Conservation (phyloP, 2,888 invertebrate genomes). For the Operophtera brumata region DNA sequence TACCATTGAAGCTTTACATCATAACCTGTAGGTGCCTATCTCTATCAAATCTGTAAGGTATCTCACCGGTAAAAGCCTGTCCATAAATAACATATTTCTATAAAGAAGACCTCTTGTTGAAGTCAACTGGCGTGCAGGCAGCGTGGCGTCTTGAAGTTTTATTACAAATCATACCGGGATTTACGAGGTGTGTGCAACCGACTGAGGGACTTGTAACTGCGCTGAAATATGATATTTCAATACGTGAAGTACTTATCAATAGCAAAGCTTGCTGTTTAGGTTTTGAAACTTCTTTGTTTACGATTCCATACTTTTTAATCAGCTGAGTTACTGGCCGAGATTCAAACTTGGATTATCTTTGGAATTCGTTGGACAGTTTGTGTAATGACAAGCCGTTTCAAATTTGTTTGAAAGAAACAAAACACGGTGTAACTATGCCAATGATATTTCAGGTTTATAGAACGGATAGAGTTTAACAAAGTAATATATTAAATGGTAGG, state of each 20-base stretch:
- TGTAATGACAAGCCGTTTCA: too few relatives aligned
- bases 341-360: too few relatives aligned
- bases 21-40: too few relatives aligned
- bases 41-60: not conserved
- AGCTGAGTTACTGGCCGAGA: not conserved
- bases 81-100: slow-evolving; percentile 32
- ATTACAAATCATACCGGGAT: slow-evolving; percentile 57
- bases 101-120: slow-evolving; percentile 35
- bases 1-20: too few relatives aligned
- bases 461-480: too few relatives aligned
- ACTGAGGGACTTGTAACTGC: slow-evolving; percentile 45
- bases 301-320: not conserved
- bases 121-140: slow-evolving; percentile 32
- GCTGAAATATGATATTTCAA: slow-evolving; percentile 48
- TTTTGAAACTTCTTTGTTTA: not conserved
- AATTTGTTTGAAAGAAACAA: too few relatives aligned
- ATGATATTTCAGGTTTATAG: too few relatives aligned
- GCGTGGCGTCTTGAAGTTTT: slow-evolving; percentile 43
- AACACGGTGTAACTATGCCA: too few relatives aligned
- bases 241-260: slow-evolving; percentile 29
- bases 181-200: slow-evolving; percentile 52
- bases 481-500: too few relatives aligned
- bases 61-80: slow-evolving; percentile 10
- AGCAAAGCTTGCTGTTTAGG: slow-evolving; percentile 9
- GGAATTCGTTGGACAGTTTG: too few relatives aligned